Evolutionary conservation across 2,797 vertebrate species (phyloP).

Genomic region (Bovichtus variegatus): DNA sequence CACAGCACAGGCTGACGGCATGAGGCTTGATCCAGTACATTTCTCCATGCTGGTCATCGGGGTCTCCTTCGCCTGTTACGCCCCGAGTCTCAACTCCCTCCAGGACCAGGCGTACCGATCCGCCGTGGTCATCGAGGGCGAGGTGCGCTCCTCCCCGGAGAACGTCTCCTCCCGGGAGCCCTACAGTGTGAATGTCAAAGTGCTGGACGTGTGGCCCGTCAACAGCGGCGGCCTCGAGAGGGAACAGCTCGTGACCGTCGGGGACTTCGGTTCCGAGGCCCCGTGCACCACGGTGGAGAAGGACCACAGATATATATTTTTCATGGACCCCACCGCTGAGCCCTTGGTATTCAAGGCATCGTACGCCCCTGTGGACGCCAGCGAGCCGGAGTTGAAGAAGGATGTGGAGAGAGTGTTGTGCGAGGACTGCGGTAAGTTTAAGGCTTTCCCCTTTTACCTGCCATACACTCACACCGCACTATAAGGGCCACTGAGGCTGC

Average conservation of each 20-base stretch:
- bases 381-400: constrained; percentile 93
- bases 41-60: constrained; percentile 97
- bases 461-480: constrained; percentile 57
- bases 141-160: constrained; percentile 92
- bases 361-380: constrained; percentile 93
- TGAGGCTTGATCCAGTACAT: constrained; percentile 96
- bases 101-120: constrained; percentile 96
- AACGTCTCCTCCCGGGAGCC: constrained; percentile 85
- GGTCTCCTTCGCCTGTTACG: constrained; percentile 96
- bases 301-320: constrained; percentile 97
- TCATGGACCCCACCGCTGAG: constrained; percentile 95
- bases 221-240: constrained; percentile 94
- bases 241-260: constrained; percentile 96
- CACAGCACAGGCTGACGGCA: constrained; percentile 92
- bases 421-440: constrained; percentile 95
- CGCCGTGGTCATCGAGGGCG: constrained; percentile 96
- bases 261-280: constrained; percentile 89
- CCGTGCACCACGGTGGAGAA: constrained; percentile 93
- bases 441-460: constrained; percentile 57
- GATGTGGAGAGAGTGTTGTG: constrained; percentile 94
- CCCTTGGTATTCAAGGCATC: constrained; percentile 93
- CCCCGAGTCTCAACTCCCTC: constrained; percentile 94
- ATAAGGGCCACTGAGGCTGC: constrained; percentile 65
- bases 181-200: constrained; percentile 93
- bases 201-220: constrained; percentile 95